Conservation (phyloP, 2,113 vertebrate genomes). For the Eulacestoma nigropectus region DNA sequence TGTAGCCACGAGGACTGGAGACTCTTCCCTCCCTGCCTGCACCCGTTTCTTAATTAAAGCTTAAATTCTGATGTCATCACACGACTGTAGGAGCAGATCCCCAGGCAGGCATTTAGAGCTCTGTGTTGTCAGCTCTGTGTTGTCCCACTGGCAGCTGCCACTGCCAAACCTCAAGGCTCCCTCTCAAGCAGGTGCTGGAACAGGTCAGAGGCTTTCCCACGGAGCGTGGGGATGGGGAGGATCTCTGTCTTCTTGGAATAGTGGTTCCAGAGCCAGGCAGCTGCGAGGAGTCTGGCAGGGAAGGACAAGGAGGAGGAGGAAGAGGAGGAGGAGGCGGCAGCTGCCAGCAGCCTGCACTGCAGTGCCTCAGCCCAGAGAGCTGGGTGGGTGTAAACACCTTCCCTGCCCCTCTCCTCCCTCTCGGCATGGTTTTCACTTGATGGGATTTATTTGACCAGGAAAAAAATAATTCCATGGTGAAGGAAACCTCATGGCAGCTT, state of each 20-base stretch:
- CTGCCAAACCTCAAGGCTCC: background rate
- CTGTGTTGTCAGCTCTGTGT: slow-evolving; percentile 25
- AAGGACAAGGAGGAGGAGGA: background rate
- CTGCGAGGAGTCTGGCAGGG: background rate
- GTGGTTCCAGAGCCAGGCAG: background rate
- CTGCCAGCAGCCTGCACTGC: background rate
- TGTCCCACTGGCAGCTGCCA: background rate
- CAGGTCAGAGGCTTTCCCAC: background rate
- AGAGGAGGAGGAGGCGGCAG: background rate
- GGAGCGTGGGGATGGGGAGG: background rate
- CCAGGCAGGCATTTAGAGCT: slow-evolving; percentile 37
- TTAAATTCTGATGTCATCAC: slow-evolving; percentile 30
- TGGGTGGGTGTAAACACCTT: background rate
- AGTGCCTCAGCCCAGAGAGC: background rate
- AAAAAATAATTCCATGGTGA: background rate
- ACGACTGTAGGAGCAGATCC: slow-evolving; percentile 18
- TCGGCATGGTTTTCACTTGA: background rate
- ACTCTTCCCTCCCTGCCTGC: background rate
- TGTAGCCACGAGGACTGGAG: background rate
- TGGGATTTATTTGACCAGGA: slow-evolving; percentile 1
- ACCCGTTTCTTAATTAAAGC: slow-evolving; percentile 55
- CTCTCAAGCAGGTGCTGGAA: background rate
- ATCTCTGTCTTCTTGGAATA: background rate
- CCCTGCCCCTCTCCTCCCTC: background rate
- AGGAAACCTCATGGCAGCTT: background rate